Evolutionary conservation across 2,888 invertebrate genomes (phyloP).

Genomic region (Terebella lapidaria): DNA sequence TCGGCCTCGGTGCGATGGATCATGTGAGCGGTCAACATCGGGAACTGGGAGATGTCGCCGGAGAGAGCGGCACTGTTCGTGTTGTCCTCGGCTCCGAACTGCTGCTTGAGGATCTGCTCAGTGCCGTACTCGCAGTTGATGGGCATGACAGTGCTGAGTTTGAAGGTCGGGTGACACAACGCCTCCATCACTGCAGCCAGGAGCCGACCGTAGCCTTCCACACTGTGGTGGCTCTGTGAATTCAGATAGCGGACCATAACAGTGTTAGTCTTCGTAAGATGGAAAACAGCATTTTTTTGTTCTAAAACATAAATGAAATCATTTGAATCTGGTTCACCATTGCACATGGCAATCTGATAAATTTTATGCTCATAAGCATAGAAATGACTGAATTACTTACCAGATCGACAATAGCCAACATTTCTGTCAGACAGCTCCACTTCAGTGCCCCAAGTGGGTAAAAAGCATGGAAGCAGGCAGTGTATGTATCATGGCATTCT

Average conservation of each 20-base stretch:
- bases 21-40: slow-evolving; percentile 25
- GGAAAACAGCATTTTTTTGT: too few relatives aligned
- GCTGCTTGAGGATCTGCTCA: slow-evolving; percentile 42
- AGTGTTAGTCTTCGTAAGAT: too few relatives aligned
- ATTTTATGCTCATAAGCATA: too few relatives aligned
- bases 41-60: slow-evolving; percentile 15
- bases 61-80: slow-evolving; percentile 58
- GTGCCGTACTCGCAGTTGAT: slow-evolving; percentile 58
- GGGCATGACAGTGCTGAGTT: slow-evolving; percentile 71
- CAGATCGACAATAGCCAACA: slow-evolving; percentile 41
- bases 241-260: too few relatives aligned
- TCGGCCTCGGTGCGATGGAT: slow-evolving; percentile 30
- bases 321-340: too few relatives aligned
- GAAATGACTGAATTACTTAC: too few relatives aligned
- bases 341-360: too few relatives aligned
- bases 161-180: slow-evolving; percentile 72
- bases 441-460: slow-evolving; percentile 89
- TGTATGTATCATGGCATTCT: slow-evolving; percentile 71
- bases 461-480: slow-evolving; percentile 90
- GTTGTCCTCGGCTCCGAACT: slow-evolving; percentile 46
- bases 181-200: slow-evolving; percentile 79
- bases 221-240: slow-evolving; percentile 35
- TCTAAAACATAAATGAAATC: too few relatives aligned
- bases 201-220: slow-evolving; percentile 59
- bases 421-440: slow-evolving; percentile 84